phyloP scores from a whole-genome alignment of 2,113 vertebrate species.

The Tricholaema leucomelas region DNA sequence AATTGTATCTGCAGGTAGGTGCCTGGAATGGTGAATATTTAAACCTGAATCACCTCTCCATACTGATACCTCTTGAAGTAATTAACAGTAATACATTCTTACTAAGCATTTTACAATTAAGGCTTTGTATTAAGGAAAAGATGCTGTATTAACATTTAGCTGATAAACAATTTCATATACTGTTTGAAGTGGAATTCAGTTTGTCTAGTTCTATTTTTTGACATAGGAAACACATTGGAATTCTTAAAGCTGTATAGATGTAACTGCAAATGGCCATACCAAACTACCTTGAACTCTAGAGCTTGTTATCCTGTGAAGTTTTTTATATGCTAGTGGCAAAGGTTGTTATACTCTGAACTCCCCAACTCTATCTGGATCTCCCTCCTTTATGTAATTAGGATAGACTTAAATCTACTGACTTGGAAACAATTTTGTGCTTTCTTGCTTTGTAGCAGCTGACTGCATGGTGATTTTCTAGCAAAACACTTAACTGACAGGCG shows the following conservation, averaged over 20 bases:
- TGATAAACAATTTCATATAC: not conserved
- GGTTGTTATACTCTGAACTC: not conserved
- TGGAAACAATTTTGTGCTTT: not conserved
- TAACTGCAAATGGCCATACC: not conserved
- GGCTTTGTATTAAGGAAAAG: not conserved
- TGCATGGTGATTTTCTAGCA: conserved; percentile 4
- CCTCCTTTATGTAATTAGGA: not conserved
- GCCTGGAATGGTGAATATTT: not conserved
- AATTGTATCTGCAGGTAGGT: not conserved
- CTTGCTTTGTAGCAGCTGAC: conserved; percentile 8
- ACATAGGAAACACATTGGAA: not conserved
- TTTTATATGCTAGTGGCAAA: not conserved
- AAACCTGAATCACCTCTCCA: not conserved
- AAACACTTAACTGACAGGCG: conserved; percentile 33
- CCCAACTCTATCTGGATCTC: not conserved
- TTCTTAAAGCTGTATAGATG: not conserved
- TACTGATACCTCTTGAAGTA: not conserved
- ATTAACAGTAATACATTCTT: not conserved
- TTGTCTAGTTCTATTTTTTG: too few relatives aligned
- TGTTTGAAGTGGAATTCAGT: not conserved
- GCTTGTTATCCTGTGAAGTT: not conserved
- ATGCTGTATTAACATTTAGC: not conserved
- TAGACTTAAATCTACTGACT: not conserved
- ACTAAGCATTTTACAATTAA: not conserved
- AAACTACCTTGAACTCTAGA: not conserved